Base-by-base conservation (phyloP, 23 tunicate species). In the Oikopleura vanhoeffeni region DNA sequence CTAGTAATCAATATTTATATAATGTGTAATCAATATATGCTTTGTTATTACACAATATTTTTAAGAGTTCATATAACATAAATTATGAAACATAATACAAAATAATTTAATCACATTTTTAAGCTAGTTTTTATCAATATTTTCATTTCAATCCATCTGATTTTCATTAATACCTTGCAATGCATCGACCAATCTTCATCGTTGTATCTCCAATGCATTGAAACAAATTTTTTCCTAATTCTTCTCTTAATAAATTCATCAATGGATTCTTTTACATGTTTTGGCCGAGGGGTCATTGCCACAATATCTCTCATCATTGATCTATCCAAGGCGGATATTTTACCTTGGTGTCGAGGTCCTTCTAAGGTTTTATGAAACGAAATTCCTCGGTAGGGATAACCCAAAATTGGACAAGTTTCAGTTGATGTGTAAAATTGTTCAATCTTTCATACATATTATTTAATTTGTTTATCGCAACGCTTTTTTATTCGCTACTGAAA, bases 121-220 rank as follows among this genome's bases (percentile, higher is more conserved):
- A n/a, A n/a, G n/a, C n/a, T n/a, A n/a, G n/a, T n/a, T n/a, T n/a
- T n/a, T n/a, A n/a, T n/a, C n/a, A n/a, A n/a, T n/a, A n/a, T n/a
- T n/a, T n/a, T n/a, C n/a, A n/a, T n/a, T n/a, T n/a, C n/a, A n/a
- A n/a, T n/a, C n/a, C n/a, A n/a, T n/a, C n/a, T n/a, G n/a, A n/a
- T n/a, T n/a, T n/a, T n/a, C n/a, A n/a, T 49, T 49, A 18, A 49
- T 8, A 49, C 60, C 60, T 49, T 49, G 60, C 79, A 71, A 32
- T 71, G 79, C 34, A 13, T 71, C 38, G 79, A 18, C 79, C 79
- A 71, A 38, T 71, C 79, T 33, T 71, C 79, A 38, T 71, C 79
- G 32, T 71, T 71, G 35, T 71, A 71, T 32, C 79, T 28, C 79
- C 79, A 71, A 30, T 71, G 79, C 27, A 71, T 71, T 4, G 79